Percentiles rank a stretch among this genome's conserved stretches.
phyloP scores from a whole-genome alignment of 2,113 vertebrate species.

The Ceratotherium simum region DNA sequence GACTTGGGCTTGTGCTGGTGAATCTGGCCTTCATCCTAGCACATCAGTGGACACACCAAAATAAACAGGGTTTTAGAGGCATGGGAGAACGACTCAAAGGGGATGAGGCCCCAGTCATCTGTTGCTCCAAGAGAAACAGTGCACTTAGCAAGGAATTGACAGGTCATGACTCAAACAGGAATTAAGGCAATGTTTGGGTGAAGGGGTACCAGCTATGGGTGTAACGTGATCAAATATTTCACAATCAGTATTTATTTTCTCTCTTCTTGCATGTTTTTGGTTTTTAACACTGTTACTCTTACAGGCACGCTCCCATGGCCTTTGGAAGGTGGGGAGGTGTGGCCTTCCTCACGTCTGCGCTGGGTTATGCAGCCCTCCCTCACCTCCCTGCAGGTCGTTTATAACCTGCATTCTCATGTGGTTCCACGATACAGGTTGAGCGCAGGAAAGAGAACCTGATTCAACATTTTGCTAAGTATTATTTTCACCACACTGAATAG shows the following conservation, averaged over 20 bases:
- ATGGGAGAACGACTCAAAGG: neutral
- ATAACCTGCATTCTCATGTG: neutral
- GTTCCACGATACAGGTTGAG: neutral
- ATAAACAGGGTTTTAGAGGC: neutral
- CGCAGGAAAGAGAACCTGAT: conserved; percentile 64
- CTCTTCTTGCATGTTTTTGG: neutral
- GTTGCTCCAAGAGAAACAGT: neutral
- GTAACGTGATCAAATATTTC: neutral
- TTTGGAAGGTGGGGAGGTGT: neutral
- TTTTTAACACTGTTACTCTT: neutral
- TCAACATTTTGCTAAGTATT: conserved; percentile 53
- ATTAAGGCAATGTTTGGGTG: neutral
- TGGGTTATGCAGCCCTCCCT: neutral
- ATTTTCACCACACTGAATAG: conserved; percentile 53
- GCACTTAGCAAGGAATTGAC: neutral
- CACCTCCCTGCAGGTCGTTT: neutral
- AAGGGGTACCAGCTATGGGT: neutral
- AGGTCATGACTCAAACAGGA: neutral
- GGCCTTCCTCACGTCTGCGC: neutral
- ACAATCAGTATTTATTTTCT: neutral
- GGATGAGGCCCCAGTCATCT: neutral
- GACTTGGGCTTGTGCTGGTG: neutral
- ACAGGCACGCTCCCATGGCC: neutral
- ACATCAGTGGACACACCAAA: neutral
- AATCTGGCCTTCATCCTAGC: neutral